Evolutionary conservation across 2,797 vertebrate genomes (phyloP).

Genomic region (Neoniphon sammara): DNA sequence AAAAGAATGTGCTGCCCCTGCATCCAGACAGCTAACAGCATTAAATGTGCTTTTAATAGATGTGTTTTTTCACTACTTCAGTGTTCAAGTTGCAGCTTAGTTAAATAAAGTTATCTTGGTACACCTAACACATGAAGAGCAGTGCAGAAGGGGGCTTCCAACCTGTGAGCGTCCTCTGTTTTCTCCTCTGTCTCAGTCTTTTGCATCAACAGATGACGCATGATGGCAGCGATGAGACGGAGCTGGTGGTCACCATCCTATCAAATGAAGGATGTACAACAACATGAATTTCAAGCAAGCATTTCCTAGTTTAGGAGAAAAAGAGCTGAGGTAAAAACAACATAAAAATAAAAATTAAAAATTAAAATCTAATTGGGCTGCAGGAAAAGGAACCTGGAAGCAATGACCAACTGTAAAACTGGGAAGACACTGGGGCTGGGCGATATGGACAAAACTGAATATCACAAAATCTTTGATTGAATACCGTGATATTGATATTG

Average conservation of each 20-base stretch:
- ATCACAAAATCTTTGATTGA: no score
- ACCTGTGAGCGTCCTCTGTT: slow-evolving; percentile 98
- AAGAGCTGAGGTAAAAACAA: not conserved
- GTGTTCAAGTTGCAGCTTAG: no score
- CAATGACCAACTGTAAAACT: slow-evolving; percentile 2
- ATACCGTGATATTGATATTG: no score
- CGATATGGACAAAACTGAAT: no score
- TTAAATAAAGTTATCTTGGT: not conserved
- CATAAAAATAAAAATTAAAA: not conserved
- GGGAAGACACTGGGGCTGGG: not conserved
- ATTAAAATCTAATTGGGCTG: not conserved
- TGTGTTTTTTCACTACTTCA: no score
- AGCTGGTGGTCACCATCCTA: slow-evolving; percentile 94
- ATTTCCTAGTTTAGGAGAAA: slow-evolving; percentile 4
- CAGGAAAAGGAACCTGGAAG: not conserved
- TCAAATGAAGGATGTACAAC: slow-evolving; percentile 58
- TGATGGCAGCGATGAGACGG: slow-evolving; percentile 90
- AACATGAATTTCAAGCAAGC: not conserved
- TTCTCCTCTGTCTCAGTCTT: slow-evolving; percentile 92
- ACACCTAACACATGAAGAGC: not conserved
- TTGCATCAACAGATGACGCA: slow-evolving; percentile 93
- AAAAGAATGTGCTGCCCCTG: slow-evolving; percentile 26
- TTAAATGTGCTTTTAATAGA: not conserved
- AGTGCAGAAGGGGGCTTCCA: slow-evolving; percentile 55
- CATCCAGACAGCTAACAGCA: not conserved